Conservation (phyloP, 2,113 vertebrate genomes). For the Nerophis lumbriciformis region DNA sequence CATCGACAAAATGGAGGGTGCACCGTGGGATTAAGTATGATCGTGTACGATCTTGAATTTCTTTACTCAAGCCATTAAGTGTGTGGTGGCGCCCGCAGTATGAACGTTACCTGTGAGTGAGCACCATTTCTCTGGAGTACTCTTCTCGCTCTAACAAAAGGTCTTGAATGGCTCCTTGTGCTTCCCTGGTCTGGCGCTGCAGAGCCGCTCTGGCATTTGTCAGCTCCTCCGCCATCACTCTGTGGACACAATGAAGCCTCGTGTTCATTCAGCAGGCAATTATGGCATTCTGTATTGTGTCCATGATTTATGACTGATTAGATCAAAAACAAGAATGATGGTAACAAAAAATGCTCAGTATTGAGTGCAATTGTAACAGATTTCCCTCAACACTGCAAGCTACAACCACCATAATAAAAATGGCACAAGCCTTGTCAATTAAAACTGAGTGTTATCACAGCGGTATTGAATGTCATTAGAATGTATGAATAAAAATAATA, state of each 20-base stretch:
- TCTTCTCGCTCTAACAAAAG: constrained; percentile 86
- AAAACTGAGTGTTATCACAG: too few relatives aligned
- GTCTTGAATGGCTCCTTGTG: constrained; percentile 90
- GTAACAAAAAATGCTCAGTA: too few relatives aligned
- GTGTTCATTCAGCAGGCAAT: background rate
- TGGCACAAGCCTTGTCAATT: too few relatives aligned
- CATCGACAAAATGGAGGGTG: too few relatives aligned
- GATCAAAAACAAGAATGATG: background rate
- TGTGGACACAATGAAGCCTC: constrained; percentile 43
- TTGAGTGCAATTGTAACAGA: too few relatives aligned
- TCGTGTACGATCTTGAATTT: background rate
- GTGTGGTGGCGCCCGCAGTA: too few relatives aligned
- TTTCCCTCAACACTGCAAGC: too few relatives aligned
- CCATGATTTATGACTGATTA: background rate
- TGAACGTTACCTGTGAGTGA: constrained; percentile 83
- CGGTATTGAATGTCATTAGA: background rate
- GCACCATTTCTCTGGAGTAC: constrained; percentile 85
- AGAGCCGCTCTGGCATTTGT: constrained; percentile 81
- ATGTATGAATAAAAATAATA: background rate
- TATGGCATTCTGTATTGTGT: background rate
- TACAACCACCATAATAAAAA: too few relatives aligned
- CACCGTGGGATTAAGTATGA: too few relatives aligned
- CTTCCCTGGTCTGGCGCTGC: constrained; percentile 86
- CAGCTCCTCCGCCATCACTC: constrained; percentile 97
- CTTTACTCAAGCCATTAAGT: background rate